These are phyloP conservation scores for Trachops cirrhosus DNA, from an alignment of 2,797 vertebrate genomes.

Conservation along the genomic window DNA sequence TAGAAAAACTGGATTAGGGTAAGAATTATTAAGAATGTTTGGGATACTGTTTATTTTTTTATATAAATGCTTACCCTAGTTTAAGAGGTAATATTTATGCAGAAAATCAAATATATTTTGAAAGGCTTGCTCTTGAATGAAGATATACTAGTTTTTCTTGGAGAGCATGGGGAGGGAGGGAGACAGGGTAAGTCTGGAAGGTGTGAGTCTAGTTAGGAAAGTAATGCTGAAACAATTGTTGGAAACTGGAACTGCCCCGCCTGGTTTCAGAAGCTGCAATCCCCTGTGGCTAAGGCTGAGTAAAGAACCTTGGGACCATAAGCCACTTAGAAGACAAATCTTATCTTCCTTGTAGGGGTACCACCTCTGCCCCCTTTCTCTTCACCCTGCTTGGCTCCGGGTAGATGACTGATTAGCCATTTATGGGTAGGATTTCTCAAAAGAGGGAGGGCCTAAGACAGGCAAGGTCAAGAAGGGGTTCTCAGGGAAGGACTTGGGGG, in stretches of 20 bases:
- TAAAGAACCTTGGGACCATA: too few species aligned
- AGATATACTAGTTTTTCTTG: not conserved
- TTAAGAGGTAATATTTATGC: not conserved
- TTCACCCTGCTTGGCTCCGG: too few species aligned
- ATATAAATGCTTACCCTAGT: not conserved
- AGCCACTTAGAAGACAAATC: too few species aligned
- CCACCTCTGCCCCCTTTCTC: too few species aligned
- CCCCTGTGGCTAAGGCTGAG: too few species aligned
- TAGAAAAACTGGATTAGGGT: not conserved
- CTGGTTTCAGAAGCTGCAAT: too few species aligned
- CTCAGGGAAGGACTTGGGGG: too few species aligned
- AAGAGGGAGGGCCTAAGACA: too few species aligned
- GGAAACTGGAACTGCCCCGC: not conserved
- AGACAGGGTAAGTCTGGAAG: not conserved
- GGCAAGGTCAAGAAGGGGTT: too few species aligned
- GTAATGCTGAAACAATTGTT: not conserved
- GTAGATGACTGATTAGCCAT: too few species aligned
- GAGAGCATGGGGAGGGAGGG: fast-evolving
- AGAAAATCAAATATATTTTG: not conserved
- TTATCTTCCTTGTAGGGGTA: too few species aligned
- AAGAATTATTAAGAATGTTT: not conserved
- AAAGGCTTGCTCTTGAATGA: not conserved
- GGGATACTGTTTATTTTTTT: not conserved
- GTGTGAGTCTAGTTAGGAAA: not conserved
- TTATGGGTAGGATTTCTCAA: too few species aligned